These are phyloP conservation scores for Drosophila helvetica DNA, from an alignment of 2,888 invertebrate genomes.

Conservation along the genomic window DNA sequence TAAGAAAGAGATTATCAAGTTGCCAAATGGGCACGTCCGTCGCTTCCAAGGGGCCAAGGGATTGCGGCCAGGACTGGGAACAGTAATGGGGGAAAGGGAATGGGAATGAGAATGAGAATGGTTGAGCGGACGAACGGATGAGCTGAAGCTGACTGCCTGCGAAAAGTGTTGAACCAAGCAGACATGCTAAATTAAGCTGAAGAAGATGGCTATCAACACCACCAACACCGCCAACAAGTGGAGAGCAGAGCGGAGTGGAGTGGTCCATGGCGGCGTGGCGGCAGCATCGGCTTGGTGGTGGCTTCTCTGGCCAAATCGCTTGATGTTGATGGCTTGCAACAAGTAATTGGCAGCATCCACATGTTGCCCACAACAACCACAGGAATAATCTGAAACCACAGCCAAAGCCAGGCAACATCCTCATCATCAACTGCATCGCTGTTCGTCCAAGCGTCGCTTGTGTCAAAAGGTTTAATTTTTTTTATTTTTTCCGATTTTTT, in stretches of 20 bases:
- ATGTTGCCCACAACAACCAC: constrained; percentile 54
- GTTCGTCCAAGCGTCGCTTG: constrained; percentile 69
- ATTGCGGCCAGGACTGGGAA: constrained; percentile 12
- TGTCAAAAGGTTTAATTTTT: constrained; percentile 79
- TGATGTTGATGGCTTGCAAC: constrained; percentile 79
- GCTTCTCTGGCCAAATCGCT: constrained; percentile 69
- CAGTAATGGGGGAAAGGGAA: constrained; percentile 9
- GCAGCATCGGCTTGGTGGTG: constrained; percentile 31
- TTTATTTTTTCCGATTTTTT: constrained; percentile 3
- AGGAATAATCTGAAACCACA: constrained; percentile 14
- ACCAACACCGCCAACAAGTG: constrained; percentile 51
- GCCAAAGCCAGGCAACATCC: constrained; percentile 41
- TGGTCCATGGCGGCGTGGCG: background rate
- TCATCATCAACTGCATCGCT: constrained; percentile 62
- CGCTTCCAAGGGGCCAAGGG: constrained; percentile 28
- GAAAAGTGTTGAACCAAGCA: constrained; percentile 78
- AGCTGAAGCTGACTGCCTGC: constrained; percentile 24
- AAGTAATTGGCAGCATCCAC: constrained; percentile 79
- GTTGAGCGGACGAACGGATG: constrained; percentile 4
- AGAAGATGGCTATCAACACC: constrained; percentile 79
- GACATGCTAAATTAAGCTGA: constrained; percentile 79
- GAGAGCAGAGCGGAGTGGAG: background rate
- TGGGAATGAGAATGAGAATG: constrained; percentile 2
- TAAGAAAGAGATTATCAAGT: constrained; percentile 79
- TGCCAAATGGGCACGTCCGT: constrained; percentile 79